A percentile compares a stretch with the other conserved stretches of the same genome.
Evolutionary conservation across 1,140 invertebrate genomes (phyloP).

Genomic region (Scaptomyza montana): DNA sequence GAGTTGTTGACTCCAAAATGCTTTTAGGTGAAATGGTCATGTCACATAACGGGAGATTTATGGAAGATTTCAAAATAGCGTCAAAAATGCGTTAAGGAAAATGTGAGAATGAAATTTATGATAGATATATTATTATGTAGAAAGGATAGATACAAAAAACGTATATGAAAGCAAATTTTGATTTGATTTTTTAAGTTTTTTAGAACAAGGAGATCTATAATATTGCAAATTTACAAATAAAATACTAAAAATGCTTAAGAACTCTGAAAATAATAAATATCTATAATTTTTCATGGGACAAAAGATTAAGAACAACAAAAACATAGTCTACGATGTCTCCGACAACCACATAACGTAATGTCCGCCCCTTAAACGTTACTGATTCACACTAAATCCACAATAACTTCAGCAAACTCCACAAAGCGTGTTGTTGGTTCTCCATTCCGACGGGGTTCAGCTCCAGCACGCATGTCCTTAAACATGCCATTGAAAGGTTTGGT

Average conservation of each 20-base stretch:
- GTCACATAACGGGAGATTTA: not conserved
- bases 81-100: not conserved
- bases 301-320: not conserved
- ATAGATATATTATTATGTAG: no score
- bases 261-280: not conserved
- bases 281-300: not conserved
- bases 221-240: no score
- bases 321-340: not conserved
- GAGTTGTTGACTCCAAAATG: slow-evolving; percentile 7
- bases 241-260: not conserved
- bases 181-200: no score
- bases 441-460: not conserved
- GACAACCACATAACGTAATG: slow-evolving; percentile 3
- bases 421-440: slow-evolving; percentile 15
- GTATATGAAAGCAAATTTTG: no score
- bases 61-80: not conserved
- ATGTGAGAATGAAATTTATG: no score
- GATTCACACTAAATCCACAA: slow-evolving; percentile 40
- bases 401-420: slow-evolving; percentile 58
- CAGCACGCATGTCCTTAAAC: slow-evolving; percentile 69
- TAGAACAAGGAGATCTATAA: no score
- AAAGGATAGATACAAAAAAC: no score
- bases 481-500: slow-evolving; percentile 29
- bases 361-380: slow-evolving; percentile 47
- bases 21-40: not conserved